Evolutionary conservation across 2,113 vertebrate species (phyloP).

Genomic region (Sturnira hondurensis): DNA sequence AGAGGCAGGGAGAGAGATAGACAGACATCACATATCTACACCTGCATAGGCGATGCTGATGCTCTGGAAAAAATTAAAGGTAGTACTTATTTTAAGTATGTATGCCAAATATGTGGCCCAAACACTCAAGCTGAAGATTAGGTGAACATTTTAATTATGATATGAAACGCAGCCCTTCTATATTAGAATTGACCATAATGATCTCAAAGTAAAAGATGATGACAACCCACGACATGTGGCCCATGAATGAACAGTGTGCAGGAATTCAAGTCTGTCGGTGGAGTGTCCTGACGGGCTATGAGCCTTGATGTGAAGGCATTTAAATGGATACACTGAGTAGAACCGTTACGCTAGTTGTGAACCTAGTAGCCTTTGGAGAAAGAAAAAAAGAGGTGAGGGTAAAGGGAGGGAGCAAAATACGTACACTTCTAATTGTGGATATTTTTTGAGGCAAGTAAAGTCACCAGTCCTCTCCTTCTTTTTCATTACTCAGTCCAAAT

Average conservation of each 20-base stretch:
- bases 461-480: slow-evolving; percentile 29
- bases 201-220: not conserved
- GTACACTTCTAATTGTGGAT: not conserved
- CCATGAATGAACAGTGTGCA: not conserved
- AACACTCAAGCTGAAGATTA: not conserved
- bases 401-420: not conserved
- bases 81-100: fast-evolving
- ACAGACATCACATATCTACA: not conserved
- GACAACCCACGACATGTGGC: not conserved
- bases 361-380: not conserved
- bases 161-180: not conserved
- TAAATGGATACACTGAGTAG: not conserved
- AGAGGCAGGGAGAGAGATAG: not conserved
- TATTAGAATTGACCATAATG: not conserved
- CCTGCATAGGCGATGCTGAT: not conserved
- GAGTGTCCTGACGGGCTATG: not conserved
- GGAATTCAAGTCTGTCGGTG: not conserved
- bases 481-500: slow-evolving; percentile 65
- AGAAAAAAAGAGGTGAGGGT: not conserved
- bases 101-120: not conserved
- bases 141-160: not conserved
- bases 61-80: not conserved
- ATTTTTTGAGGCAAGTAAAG: slow-evolving; percentile 56
- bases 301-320: not conserved
- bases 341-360: not conserved